phyloP scores from a whole-genome alignment of 2,888 invertebrate species.

The Choreutis nemorana region DNA sequence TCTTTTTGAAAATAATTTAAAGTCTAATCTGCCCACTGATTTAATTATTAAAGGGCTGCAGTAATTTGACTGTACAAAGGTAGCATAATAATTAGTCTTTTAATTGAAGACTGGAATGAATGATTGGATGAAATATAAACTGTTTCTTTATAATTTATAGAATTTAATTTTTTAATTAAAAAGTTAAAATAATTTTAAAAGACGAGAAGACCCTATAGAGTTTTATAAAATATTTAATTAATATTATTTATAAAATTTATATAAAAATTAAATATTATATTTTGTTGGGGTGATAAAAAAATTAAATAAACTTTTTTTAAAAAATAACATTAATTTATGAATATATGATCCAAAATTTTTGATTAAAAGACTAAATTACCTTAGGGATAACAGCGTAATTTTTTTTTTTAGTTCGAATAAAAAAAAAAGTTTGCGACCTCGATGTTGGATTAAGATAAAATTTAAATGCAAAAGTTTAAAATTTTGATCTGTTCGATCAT shows the following conservation, averaged over 20 bases:
- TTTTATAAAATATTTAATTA: conserved; percentile 58
- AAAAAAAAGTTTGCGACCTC: conserved; percentile 83
- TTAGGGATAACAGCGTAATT: conserved; percentile 88
- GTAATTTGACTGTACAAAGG: conserved; percentile 82
- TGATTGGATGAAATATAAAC: conserved; percentile 71
- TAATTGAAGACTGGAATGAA: conserved; percentile 84
- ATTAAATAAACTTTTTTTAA: conserved; percentile 64
- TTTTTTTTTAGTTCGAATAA: conserved; percentile 77
- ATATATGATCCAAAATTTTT: conserved; percentile 63
- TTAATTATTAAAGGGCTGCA: conserved; percentile 74
- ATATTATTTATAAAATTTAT: conserved; percentile 31
- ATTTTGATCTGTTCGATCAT: conserved; percentile 83
- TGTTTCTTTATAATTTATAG: conserved; percentile 54
- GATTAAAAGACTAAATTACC: conserved; percentile 78
- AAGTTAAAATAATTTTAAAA: conserved; percentile 71
- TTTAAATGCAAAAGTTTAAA: conserved; percentile 72
- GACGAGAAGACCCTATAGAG: conserved; percentile 85
- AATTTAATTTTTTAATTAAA: conserved; percentile 66
- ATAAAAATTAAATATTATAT: conserved; percentile 38
- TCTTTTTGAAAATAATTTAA: conserved; percentile 70
- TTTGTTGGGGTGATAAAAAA: conserved; percentile 73
- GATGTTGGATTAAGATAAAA: conserved; percentile 86
- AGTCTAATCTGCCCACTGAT: conserved; percentile 78
- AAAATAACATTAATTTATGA: conserved; percentile 40
- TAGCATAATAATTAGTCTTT: conserved; percentile 81